Conservation (phyloP, 2,113 vertebrate species). For the Sinocyclocheilus grahami region DNA sequence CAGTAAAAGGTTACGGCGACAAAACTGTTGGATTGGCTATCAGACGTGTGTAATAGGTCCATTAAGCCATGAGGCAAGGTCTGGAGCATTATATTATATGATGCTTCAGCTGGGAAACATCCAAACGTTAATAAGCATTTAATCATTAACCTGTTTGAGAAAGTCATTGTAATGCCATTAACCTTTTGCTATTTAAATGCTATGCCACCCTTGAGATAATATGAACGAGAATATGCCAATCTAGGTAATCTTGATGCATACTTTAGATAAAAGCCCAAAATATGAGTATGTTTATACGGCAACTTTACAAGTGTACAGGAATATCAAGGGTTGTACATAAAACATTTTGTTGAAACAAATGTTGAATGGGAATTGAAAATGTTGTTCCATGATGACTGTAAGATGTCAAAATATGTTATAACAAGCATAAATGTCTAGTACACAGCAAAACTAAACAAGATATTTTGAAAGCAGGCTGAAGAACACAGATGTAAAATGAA, state of each 20-base stretch:
- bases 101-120: constrained; percentile 17
- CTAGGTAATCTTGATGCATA: constrained; percentile 16
- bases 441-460: background rate
- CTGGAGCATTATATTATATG: constrained; percentile 1
- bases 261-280: too few relatives aligned
- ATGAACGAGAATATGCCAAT: constrained; percentile 15
- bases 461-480: background rate
- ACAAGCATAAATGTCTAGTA: background rate
- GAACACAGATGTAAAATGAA: background rate
- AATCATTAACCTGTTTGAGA: constrained; percentile 26
- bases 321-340: background rate
- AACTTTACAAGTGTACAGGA: background rate
- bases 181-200: constrained; percentile 37
- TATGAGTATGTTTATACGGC: background rate
- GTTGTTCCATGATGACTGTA: background rate
- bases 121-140: constrained; percentile 28
- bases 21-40: constrained; percentile 2
- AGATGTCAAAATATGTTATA: background rate
- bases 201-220: constrained; percentile 7
- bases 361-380: too few relatives aligned
- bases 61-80: constrained; percentile 14
- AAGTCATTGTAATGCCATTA: constrained; percentile 34
- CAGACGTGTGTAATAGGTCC: background rate
- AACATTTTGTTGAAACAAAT: background rate
- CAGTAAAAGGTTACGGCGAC: constrained; percentile 42